Evolutionary conservation across 1,140 invertebrate genomes (phyloP).

Genomic region (Lycorma delicatula): DNA sequence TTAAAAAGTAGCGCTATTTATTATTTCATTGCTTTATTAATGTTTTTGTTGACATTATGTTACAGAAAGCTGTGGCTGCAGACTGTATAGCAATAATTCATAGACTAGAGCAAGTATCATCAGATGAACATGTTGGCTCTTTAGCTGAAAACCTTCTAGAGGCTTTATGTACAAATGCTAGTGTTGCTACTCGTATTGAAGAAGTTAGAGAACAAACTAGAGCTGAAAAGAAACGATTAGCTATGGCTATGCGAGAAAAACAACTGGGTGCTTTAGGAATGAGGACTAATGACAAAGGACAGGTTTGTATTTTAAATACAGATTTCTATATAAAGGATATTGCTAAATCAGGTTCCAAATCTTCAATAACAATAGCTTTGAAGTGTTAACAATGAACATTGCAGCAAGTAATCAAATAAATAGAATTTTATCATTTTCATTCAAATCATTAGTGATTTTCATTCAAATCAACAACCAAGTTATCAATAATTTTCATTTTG

Average conservation of each 20-base stretch:
- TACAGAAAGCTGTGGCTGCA: conserved; percentile 64
- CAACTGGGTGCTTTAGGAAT: conserved; percentile 92
- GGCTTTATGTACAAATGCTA: conserved; percentile 75
- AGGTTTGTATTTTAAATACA: conserved; percentile 45
- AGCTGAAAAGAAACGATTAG: conserved; percentile 89
- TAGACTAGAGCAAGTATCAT: conserved; percentile 92
- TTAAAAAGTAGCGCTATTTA: too few relatives aligned
- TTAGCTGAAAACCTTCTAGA: conserved; percentile 92
- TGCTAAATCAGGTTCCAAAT: too few relatives aligned
- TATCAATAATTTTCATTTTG: background rate
- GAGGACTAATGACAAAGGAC: conserved; percentile 88
- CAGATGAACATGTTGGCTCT: conserved; percentile 93
- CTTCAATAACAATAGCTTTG: too few relatives aligned
- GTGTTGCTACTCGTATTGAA: conserved; percentile 76
- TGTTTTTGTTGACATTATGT: too few relatives aligned
- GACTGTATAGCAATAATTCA: conserved; percentile 88
- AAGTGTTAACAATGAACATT: too few relatives aligned
- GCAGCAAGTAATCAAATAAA: too few relatives aligned
- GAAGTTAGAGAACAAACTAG: conserved; percentile 86
- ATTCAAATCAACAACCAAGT: background rate
- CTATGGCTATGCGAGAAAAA: conserved; percentile 95
- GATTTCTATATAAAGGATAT: too few relatives aligned
- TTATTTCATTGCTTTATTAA: too few relatives aligned
- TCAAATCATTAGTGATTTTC: background rate
- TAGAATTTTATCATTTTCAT: too few relatives aligned